Conservation (phyloP, 1,140 invertebrate genomes). For the Tetragonula clypearis region DNA sequence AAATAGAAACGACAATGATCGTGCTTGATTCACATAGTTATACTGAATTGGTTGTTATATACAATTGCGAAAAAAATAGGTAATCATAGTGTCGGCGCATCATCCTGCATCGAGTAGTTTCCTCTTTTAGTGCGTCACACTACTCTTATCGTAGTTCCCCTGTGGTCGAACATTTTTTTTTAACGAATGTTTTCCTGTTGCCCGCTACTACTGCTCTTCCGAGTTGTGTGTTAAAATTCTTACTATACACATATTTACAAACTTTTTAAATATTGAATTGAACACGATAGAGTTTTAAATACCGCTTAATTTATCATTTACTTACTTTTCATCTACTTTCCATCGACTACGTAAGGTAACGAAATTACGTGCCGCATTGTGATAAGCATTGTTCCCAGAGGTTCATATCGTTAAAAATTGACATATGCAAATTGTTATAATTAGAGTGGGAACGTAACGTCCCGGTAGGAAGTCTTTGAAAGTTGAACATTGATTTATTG, state of each 20-base stretch:
- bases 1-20: not conserved
- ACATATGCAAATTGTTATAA: not conserved
- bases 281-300: not conserved
- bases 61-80: not conserved
- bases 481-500: not conserved
- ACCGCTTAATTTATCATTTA: no score
- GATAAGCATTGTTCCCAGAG: not conserved
- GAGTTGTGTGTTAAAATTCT: not conserved
- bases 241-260: not conserved
- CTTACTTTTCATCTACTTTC: not conserved
- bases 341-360: not conserved
- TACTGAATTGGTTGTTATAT: not conserved
- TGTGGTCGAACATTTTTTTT: slow-evolving; percentile 39
- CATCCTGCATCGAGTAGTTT: slow-evolving; percentile 19
- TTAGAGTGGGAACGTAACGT: not conserved
- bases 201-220: slow-evolving; percentile 14
- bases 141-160: slow-evolving; percentile 35
- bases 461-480: not conserved
- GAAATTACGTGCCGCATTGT: not conserved
- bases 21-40: not conserved
- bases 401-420: not conserved
- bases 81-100: slow-evolving; percentile 3
- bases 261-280: no score
- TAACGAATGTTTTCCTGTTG: slow-evolving; percentile 52
- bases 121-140: slow-evolving; percentile 29